Conservation (phyloP, 1,140 invertebrate genomes). For the Saccostrea cuccullata region DNA sequence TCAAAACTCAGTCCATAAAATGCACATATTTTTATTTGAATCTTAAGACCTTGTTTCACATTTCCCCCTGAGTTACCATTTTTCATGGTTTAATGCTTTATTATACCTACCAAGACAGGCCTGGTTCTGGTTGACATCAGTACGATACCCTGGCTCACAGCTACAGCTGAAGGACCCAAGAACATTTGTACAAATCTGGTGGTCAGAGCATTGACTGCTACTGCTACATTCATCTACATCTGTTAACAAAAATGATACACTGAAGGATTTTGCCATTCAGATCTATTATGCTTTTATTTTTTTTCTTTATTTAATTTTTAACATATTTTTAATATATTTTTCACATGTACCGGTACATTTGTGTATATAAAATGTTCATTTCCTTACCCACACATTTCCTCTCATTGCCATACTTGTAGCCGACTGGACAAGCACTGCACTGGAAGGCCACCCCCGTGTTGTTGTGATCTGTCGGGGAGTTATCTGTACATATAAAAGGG, state of each 20-base stretch:
- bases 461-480: constrained; percentile 29
- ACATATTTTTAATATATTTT: not conserved
- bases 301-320: not conserved
- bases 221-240: constrained; percentile 54
- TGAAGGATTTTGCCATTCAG: not conserved
- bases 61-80: not conserved
- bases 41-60: not conserved
- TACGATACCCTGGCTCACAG: constrained; percentile 43
- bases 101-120: not conserved
- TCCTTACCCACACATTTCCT: constrained; percentile 13
- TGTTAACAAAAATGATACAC: not conserved
- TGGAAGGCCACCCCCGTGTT: not conserved
- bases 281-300: not conserved
- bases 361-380: too few species aligned
- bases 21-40: not conserved
- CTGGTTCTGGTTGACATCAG: not conserved
- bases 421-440: constrained; percentile 31
- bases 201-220: constrained; percentile 38
- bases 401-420: not conserved
- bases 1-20: too few species aligned
- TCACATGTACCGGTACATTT: constrained; percentile 2
- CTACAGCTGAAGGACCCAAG: constrained; percentile 56
- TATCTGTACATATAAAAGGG: constrained; percentile 43
- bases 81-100: not conserved
- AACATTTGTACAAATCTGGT: constrained; percentile 53